Evolutionary conservation across 2,797 vertebrate species (phyloP).

Genomic region (Syndactyla subalaris): DNA sequence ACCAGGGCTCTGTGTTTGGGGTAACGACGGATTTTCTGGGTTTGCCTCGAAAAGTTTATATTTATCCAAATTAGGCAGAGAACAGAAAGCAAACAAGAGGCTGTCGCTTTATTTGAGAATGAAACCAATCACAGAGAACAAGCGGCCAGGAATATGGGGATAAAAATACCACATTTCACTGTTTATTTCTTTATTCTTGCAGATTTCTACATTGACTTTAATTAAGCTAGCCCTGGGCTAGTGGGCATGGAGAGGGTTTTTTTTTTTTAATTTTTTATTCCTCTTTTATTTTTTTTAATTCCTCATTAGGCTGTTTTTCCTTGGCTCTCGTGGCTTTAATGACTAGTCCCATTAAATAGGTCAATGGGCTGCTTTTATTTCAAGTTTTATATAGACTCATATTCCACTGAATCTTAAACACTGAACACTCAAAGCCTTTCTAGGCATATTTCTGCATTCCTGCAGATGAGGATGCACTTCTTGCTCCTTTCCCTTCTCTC

Average conservation of each 20-base stretch:
- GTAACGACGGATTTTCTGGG: conserved; percentile 40
- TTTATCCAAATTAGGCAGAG: conserved; percentile 51
- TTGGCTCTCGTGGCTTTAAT: conserved; percentile 39
- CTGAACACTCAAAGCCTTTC: not conserved
- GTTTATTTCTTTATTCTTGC: conserved; percentile 56
- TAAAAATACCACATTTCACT: conserved; percentile 36
- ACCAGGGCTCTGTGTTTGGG: not conserved
- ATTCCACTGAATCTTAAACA: not conserved
- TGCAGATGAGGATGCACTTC: not conserved
- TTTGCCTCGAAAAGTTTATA: conserved; percentile 21
- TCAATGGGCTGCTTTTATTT: conserved; percentile 62
- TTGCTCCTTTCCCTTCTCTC: not conserved
- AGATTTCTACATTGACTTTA: conserved; percentile 54
- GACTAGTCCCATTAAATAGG: conserved; percentile 66
- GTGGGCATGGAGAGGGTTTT: not conserved
- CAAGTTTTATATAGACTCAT: conserved; percentile 34
- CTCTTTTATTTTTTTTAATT: conserved; percentile 36
- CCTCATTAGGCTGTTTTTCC: conserved; percentile 41
- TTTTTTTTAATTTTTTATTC: not conserved
- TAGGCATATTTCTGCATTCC: not conserved
- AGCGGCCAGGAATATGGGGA: conserved; percentile 25
- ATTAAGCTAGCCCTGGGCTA: conserved; percentile 53
- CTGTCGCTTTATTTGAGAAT: conserved; percentile 12
- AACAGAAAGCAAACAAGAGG: conserved; percentile 16
- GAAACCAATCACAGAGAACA: not conserved